These are phyloP conservation scores for Timandra comae DNA, from an alignment of 2,888 invertebrate genomes.

Conservation along the genomic window DNA sequence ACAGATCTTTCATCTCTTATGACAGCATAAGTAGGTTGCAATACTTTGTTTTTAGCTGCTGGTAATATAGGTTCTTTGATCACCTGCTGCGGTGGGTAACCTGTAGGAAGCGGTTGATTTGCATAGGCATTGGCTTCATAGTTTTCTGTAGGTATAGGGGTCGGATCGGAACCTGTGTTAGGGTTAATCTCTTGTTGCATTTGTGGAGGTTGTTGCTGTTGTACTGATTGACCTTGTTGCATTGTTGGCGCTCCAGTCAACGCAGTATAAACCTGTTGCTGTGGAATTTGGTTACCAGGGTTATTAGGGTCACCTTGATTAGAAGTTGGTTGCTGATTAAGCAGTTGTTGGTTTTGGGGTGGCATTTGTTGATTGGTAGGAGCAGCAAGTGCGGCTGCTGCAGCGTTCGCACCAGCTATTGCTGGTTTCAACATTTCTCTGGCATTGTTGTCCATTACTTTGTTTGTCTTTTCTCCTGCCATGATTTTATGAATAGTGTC, in stretches of 20 bases:
- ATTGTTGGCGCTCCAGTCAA: not conserved
- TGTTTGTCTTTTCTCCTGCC: constrained; percentile 27
- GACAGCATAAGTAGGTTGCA: too few relatives aligned
- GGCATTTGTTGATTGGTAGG: constrained; percentile 7
- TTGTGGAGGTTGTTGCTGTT: constrained; percentile 10
- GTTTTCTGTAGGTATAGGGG: constrained; percentile 11
- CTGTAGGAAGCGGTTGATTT: constrained; percentile 7
- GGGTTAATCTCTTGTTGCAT: constrained; percentile 20
- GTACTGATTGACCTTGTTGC: constrained; percentile 5
- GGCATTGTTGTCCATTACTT: too few relatives aligned
- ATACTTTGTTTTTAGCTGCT: too few relatives aligned
- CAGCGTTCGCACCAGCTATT: constrained; percentile 25
- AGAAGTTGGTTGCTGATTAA: too few relatives aligned
- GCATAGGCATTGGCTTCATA: constrained; percentile 16
- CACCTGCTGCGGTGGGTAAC: constrained; percentile 18
- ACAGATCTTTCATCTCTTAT: constrained; percentile 20
- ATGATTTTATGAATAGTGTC: constrained; percentile 49
- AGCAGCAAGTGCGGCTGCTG: constrained; percentile 23
- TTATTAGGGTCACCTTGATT: constrained; percentile 33
- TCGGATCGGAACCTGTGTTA: constrained; percentile 21
- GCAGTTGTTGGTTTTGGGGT: constrained; percentile 5
- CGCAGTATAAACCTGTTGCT: too few relatives aligned
- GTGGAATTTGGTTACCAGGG: not conserved
- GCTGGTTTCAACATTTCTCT: too few relatives aligned
- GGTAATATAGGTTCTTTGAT: constrained; percentile 53